These are phyloP conservation scores for Acheta domesticus DNA, from an alignment of 2,888 invertebrate species.

Conservation along the genomic window DNA sequence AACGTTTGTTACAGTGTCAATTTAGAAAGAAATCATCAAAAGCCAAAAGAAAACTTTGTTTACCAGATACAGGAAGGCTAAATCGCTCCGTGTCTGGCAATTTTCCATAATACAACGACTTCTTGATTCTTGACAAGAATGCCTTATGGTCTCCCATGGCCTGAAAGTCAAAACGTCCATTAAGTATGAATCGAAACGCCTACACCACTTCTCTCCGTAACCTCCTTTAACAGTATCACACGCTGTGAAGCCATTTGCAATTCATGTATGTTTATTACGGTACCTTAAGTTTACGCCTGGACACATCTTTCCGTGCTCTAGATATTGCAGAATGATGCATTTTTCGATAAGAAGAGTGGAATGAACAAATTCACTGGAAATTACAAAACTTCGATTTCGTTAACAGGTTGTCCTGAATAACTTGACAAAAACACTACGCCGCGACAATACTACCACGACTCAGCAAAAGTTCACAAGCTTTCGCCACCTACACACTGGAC, in stretches of 20 bases:
- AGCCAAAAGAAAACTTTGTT: constrained; percentile 30
- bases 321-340: constrained; percentile 1
- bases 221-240: too few relatives aligned
- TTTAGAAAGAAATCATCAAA: too few relatives aligned
- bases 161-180: constrained; percentile 48
- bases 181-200: constrained; percentile 27
- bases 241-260: too few relatives aligned
- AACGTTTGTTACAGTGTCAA: not conserved
- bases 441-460: too few relatives aligned
- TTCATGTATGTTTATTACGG: not conserved
- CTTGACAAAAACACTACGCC: too few relatives aligned
- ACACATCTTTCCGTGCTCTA: not conserved
- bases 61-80: constrained; percentile 78
- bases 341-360: not conserved
- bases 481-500: too few relatives aligned
- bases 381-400: not conserved
- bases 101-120: constrained; percentile 84
- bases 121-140: constrained; percentile 77
- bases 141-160: constrained; percentile 68
- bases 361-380: not conserved
- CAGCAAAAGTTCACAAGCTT: too few relatives aligned
- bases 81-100: constrained; percentile 68
- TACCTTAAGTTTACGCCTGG: constrained; percentile 12
- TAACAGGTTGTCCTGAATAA: not conserved
- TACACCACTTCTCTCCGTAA: too few relatives aligned